A percentile compares a stretch with the other conserved stretches of the same genome.
Evolutionary conservation across 37 sponge, comb jelly and placozoan species (phyloP).

Genomic region (Bolinopsis microptera): DNA sequence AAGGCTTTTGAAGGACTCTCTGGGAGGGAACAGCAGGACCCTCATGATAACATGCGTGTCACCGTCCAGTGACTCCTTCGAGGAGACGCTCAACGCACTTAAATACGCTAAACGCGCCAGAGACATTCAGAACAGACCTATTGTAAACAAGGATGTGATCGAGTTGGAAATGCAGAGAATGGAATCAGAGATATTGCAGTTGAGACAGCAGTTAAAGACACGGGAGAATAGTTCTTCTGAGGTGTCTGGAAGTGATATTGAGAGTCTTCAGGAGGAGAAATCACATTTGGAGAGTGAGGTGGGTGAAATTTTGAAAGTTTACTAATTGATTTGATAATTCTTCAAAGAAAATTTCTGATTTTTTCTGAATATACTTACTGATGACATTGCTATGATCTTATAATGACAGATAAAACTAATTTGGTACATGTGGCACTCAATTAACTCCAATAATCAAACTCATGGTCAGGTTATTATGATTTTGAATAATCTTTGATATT

Average conservation of each 20-base stretch:
- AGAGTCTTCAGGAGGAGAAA: conserved; percentile 26
- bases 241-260: background rate
- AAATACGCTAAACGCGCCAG: conserved; percentile 89
- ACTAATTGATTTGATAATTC: no score
- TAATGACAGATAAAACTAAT: no score
- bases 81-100: conserved; percentile 82
- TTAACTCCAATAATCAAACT: no score
- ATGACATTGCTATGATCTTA: no score
- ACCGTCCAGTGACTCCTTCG: conserved; percentile 73
- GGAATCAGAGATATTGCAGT: conserved; percentile 49
- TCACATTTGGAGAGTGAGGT: background rate
- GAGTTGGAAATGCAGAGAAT: conserved; percentile 63
- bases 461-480: no score
- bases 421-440: no score
- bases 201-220: conserved; percentile 61
- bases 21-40: conserved; percentile 73
- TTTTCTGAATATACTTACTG: no score
- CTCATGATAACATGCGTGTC: conserved; percentile 77
- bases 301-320: background rate
- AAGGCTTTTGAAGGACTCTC: conserved; percentile 69
- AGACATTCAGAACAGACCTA: conserved; percentile 74
- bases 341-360: no score
- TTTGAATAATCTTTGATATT: no score
- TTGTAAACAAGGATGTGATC: conserved; percentile 55
- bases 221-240: conserved; percentile 43